Evolutionary conservation across 2,888 invertebrate species (phyloP).

Genomic region (Eutolmus rufibarbis): DNA sequence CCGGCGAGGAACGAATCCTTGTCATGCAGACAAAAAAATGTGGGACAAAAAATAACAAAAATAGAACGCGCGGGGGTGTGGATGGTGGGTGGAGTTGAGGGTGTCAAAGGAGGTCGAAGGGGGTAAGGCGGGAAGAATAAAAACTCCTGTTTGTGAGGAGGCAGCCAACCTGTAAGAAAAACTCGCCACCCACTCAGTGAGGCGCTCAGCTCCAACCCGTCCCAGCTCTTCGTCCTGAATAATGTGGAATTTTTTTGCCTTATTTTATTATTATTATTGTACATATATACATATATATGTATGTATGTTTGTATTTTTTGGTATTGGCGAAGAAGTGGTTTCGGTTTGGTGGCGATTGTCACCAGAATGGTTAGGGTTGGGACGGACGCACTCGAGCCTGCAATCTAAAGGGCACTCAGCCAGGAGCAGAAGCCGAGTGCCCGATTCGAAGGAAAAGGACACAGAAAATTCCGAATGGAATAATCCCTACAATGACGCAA

Average conservation of each 20-base stretch:
- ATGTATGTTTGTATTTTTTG: neutral
- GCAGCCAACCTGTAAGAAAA: constrained; percentile 22
- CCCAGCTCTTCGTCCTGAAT: neutral
- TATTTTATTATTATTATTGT: neutral
- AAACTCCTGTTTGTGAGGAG: constrained; percentile 6
- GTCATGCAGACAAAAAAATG: constrained; percentile 32
- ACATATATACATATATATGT: no score
- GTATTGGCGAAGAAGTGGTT: neutral
- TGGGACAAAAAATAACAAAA: constrained; percentile 38
- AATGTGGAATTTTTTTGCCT: neutral
- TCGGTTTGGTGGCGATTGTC: neutral
- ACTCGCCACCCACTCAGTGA: neutral
- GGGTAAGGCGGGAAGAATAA: neutral
- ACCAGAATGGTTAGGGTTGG: constrained; percentile 16
- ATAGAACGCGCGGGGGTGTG: neutral
- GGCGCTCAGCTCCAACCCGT: neutral
- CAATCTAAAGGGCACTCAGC: constrained; percentile 31
- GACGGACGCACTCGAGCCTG: constrained; percentile 21
- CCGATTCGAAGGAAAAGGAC: constrained; percentile 24
- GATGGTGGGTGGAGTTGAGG: neutral
- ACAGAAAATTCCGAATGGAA: constrained; percentile 33
- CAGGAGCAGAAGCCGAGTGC: neutral
- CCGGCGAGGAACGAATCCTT: constrained; percentile 24
- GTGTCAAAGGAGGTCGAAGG: neutral
- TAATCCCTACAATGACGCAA: constrained; percentile 42